Evolutionary conservation across 2,113 vertebrate species (phyloP).

Genomic region (Myanophis thanlyinensis): DNA sequence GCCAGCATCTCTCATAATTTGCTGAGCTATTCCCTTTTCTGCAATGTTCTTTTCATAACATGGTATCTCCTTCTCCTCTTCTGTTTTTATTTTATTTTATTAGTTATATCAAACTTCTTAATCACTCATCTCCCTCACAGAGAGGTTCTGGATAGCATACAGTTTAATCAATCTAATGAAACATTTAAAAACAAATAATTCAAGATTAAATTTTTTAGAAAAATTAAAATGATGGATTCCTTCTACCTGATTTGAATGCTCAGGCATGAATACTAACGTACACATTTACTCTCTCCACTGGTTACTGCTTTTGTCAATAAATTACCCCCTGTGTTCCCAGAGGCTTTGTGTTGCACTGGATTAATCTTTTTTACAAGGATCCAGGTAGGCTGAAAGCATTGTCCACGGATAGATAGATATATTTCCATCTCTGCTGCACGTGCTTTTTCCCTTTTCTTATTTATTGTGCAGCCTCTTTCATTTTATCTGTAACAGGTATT

Average conservation of each 20-base stretch:
- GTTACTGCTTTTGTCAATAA: slow-evolving; percentile 64
- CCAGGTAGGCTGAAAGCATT: slow-evolving; percentile 34
- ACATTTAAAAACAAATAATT: not conserved
- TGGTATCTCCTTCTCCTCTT: not conserved
- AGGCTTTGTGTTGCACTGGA: slow-evolving; percentile 44
- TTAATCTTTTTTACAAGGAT: slow-evolving; percentile 43
- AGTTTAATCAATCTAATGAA: not conserved
- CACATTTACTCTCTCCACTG: slow-evolving; percentile 50
- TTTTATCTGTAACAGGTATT: slow-evolving; percentile 42
- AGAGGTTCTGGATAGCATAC: not conserved
- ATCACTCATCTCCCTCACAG: not conserved
- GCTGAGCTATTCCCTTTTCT: not conserved
- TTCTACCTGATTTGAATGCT: slow-evolving; percentile 55
- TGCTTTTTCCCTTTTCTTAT: slow-evolving; percentile 46
- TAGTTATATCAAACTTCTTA: not conserved
- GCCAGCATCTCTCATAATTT: not conserved
- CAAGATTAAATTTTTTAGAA: not conserved
- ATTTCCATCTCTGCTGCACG: slow-evolving; percentile 41
- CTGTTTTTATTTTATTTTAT: too few species aligned
- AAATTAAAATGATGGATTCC: not conserved
- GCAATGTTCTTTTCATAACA: not conserved
- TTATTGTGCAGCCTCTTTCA: slow-evolving; percentile 44
- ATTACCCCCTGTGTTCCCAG: slow-evolving; percentile 62
- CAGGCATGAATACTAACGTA: slow-evolving; percentile 57
- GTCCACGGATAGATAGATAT: slow-evolving; percentile 54